These are phyloP conservation scores for Agapornis roseicollis DNA, from an alignment of 2,113 vertebrate genomes.

Conservation along the genomic window DNA sequence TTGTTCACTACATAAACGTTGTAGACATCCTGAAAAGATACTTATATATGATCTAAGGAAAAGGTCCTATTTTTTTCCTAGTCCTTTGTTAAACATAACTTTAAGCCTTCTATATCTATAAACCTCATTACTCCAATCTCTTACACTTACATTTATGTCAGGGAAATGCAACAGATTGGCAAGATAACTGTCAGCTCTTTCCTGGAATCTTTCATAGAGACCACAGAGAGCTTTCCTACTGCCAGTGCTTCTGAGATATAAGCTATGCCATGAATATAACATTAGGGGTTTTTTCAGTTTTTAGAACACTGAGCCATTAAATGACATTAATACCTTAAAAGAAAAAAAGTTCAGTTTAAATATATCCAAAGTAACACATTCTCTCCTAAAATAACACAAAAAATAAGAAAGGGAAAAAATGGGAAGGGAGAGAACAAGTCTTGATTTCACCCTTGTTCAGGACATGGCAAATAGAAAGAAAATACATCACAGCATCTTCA, in stretches of 20 bases:
- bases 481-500: not conserved
- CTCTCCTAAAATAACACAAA: not conserved
- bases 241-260: not conserved
- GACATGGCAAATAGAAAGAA: not conserved
- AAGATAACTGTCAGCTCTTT: not conserved
- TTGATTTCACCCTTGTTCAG: not conserved
- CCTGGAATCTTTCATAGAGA: not conserved
- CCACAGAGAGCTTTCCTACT: not conserved
- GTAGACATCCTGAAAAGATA: not conserved
- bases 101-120: not conserved
- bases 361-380: not conserved
- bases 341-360: not conserved
- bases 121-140: fast-evolving
- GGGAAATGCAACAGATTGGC: not conserved
- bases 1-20: not conserved
- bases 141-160: not conserved
- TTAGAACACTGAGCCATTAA: not conserved
- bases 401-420: not conserved
- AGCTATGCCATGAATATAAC: not conserved
- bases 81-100: not conserved
- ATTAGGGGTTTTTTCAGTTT: not conserved
- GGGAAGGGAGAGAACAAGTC: not conserved
- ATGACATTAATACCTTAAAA: not conserved
- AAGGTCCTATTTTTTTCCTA: not conserved
- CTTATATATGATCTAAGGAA: not conserved